Evolutionary conservation across 1,140 invertebrate genomes (phyloP).

Genomic region (Zaprionus ornatus): DNA sequence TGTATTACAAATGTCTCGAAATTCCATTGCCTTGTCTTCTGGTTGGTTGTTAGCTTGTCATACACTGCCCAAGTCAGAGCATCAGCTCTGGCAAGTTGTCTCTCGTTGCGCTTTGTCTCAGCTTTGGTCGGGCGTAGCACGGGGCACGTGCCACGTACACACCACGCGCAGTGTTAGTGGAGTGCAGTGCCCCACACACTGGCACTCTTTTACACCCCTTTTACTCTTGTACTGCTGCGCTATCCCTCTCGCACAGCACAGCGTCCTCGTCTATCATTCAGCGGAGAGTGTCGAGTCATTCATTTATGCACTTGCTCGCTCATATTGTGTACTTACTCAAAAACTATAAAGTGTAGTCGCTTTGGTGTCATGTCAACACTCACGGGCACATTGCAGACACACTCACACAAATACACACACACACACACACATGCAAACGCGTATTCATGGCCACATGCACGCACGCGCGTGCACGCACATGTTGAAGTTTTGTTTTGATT

Average conservation of each 20-base stretch:
- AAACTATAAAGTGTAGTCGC: constrained; percentile 62
- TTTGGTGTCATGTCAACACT: constrained; percentile 59
- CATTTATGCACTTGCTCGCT: constrained; percentile 61
- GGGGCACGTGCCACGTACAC: constrained; percentile 54
- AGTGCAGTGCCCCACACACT: not conserved
- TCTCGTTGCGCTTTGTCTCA: constrained; percentile 30
- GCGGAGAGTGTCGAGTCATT: constrained; percentile 57
- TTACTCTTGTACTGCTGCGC: not conserved
- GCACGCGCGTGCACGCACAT: not conserved
- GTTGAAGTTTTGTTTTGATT: constrained; percentile 61
- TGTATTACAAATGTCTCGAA: too few relatives aligned
- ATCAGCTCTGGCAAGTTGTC: constrained; percentile 10
- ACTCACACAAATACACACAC: not conserved
- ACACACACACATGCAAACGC: not conserved
- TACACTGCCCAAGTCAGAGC: not conserved
- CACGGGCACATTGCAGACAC: not conserved
- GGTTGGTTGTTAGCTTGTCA: not conserved
- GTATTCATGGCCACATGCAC: not conserved
- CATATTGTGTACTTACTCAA: constrained; percentile 62
- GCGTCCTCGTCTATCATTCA: constrained; percentile 18
- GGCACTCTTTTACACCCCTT: not conserved
- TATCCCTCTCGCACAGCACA: not conserved
- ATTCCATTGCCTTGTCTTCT: too few relatives aligned
- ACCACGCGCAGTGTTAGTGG: constrained; percentile 19
- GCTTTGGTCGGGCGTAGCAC: constrained; percentile 11